These are phyloP conservation scores for Actinostola sp. DNA, from an alignment of 92 coral and sea anemone species.

Conservation along the genomic window DNA sequence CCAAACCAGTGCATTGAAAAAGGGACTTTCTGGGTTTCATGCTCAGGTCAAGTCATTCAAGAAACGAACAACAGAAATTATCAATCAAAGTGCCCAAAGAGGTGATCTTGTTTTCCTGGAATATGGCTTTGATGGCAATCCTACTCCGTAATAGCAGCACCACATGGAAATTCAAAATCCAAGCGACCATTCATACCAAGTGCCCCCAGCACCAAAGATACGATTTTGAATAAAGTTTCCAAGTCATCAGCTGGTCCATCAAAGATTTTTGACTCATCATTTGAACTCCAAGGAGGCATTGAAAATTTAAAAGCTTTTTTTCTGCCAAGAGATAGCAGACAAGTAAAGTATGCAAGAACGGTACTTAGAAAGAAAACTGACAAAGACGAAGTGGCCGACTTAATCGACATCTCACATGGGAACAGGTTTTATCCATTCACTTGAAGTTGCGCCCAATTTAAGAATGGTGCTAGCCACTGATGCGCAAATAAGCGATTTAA, in stretches of 20 bases:
- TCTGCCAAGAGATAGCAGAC: conserved; percentile 31
- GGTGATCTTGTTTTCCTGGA: conserved; percentile 35
- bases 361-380: conserved; percentile 14
- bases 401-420: conserved; percentile 25
- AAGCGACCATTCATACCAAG: conserved; percentile 41
- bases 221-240: conserved; percentile 21
- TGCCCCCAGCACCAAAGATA: conserved; percentile 33
- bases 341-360: conserved; percentile 19
- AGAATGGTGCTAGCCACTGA: conserved; percentile 26
- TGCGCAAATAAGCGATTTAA: conserved; percentile 29
- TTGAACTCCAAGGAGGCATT: conserved; percentile 35
- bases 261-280: conserved; percentile 34
- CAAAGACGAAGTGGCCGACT: conserved; percentile 26
- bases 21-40: conserved; percentile 48
- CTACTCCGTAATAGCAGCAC: conserved; percentile 25
- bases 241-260: conserved; percentile 36
- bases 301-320: conserved; percentile 22
- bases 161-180: conserved; percentile 31
- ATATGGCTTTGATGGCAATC: conserved; percentile 43
- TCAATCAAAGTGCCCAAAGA: conserved; percentile 8
- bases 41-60: conserved; percentile 31
- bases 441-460: conserved; percentile 25
- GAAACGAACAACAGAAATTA: conserved; percentile 42
- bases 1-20: conserved; percentile 28
- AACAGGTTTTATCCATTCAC: conserved; percentile 17